Conservation (phyloP, 2,797 vertebrate species). For the Forpus xanthops region DNA sequence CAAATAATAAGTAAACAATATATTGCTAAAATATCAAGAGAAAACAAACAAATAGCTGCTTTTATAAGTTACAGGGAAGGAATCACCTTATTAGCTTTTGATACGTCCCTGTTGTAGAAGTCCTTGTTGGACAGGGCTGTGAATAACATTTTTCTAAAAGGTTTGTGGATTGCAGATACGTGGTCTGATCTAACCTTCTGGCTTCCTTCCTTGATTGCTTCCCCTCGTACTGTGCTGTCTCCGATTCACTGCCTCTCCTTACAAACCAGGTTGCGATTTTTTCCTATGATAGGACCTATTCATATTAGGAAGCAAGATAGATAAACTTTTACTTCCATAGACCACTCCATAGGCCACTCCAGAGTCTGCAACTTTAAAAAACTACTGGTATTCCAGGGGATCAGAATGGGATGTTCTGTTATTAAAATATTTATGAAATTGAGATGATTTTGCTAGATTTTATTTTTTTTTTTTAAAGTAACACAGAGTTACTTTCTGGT, state of each 20-base stretch:
- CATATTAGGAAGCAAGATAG: neutral
- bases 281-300: neutral
- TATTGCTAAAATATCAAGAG: neutral
- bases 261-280: neutral
- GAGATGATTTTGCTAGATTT: neutral
- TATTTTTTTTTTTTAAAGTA: neutral
- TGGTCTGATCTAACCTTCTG: neutral
- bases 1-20: neutral
- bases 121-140: neutral
- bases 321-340: neutral
- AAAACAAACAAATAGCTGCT: neutral
- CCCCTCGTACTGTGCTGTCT: neutral
- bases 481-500: neutral
- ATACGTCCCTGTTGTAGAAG: neutral
- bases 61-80: neutral
- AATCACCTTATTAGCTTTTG: neutral
- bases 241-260: neutral
- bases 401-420: neutral
- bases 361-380: neutral
- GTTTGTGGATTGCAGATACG: neutral
- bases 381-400: neutral
- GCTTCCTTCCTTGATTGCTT: neutral
- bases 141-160: neutral
- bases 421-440: neutral
- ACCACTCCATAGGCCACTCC: neutral